Evolutionary conservation across 1,140 invertebrate genomes (phyloP).

Genomic region (Cydia amplana): DNA sequence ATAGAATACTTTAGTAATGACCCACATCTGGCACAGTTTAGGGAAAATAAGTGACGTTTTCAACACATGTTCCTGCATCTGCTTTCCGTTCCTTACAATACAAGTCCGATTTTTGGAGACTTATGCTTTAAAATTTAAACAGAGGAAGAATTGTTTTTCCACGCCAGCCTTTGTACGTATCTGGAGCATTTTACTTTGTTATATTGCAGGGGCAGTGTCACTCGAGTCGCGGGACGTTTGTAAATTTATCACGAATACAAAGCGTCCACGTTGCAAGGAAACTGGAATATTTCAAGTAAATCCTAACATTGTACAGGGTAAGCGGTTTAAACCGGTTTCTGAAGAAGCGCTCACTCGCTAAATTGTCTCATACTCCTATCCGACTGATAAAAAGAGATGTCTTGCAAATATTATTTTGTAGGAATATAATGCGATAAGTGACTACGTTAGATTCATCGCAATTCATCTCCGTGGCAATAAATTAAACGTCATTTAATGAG

Average conservation of each 20-base stretch:
- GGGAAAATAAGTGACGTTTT: too few relatives aligned
- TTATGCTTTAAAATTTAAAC: not conserved
- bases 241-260: slow-evolving; percentile 29
- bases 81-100: not conserved
- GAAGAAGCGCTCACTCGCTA: not conserved
- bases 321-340: slow-evolving; percentile 2
- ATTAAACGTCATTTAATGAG: not conserved
- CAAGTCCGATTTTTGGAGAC: not conserved
- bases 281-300: slow-evolving; percentile 26
- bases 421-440: too few relatives aligned
- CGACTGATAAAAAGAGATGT: too few relatives aligned
- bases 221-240: slow-evolving; percentile 21
- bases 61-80: not conserved
- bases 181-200: slow-evolving; percentile 21
- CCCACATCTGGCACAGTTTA: too few relatives aligned
- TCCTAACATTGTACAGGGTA: slow-evolving; percentile 6
- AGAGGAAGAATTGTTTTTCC: slow-evolving; percentile 4
- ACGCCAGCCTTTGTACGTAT: slow-evolving; percentile 7
- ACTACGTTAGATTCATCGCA: too few relatives aligned
- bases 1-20: too few relatives aligned
- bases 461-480: not conserved
- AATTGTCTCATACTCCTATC: not conserved
- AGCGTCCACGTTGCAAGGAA: slow-evolving; percentile 25
- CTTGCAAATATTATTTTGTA: too few relatives aligned
- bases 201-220: slow-evolving; percentile 1